Evolutionary conservation across 2,113 vertebrate species (phyloP).

Genomic region (Manacus vitellinus): DNA sequence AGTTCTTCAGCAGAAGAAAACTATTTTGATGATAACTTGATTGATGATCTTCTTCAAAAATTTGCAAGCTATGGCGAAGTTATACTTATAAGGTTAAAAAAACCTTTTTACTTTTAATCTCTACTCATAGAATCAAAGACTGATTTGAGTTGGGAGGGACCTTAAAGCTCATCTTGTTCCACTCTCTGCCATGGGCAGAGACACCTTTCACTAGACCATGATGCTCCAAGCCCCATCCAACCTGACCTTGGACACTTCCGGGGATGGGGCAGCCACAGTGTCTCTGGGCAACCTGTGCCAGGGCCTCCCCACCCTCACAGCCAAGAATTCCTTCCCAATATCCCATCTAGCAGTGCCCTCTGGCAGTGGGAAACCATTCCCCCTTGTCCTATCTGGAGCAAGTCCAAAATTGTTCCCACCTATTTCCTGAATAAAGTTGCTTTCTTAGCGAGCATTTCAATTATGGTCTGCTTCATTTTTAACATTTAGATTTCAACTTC

Average conservation of each 20-base stretch:
- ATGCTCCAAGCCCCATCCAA: background rate
- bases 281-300: background rate
- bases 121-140: background rate
- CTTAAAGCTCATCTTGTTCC: background rate
- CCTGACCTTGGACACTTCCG: background rate
- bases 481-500: background rate
- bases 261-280: background rate
- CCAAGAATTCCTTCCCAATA: background rate
- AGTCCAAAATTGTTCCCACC: background rate
- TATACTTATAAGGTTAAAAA: slow-evolving; percentile 91
- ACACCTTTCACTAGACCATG: background rate
- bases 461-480: background rate
- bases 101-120: background rate
- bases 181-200: background rate
- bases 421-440: background rate
- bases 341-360: background rate
- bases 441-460: background rate
- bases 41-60: slow-evolving; percentile 93
- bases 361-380: background rate
- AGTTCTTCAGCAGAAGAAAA: slow-evolving; percentile 83
- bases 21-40: slow-evolving; percentile 91
- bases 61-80: slow-evolving; percentile 92
- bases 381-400: background rate
- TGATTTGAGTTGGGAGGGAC: background rate
- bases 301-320: background rate